Conservation (phyloP, 2,888 invertebrate species). For the Netelia virgata region DNA sequence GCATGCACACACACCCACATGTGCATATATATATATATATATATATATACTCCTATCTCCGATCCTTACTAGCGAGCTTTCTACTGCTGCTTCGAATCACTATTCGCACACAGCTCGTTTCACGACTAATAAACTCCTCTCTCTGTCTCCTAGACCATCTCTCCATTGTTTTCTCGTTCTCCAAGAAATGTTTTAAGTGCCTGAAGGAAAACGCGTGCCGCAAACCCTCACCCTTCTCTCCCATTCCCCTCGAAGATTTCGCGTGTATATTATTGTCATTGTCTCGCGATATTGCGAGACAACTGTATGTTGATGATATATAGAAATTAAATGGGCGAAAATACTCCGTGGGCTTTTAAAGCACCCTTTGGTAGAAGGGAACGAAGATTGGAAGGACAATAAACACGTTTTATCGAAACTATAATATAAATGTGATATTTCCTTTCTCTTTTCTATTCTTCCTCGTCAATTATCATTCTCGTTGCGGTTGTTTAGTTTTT, state of each 20-base stretch:
- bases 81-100: slow-evolving; percentile 53
- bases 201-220: slow-evolving; percentile 28
- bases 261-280: slow-evolving; percentile 69
- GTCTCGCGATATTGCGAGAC: slow-evolving; percentile 65
- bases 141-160: slow-evolving; percentile 49
- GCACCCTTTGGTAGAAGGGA: slow-evolving; percentile 65
- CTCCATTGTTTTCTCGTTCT: slow-evolving; percentile 68
- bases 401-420: slow-evolving; percentile 45
- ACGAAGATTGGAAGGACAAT: slow-evolving; percentile 62
- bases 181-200: slow-evolving; percentile 48
- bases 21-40: slow-evolving; percentile 21
- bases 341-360: slow-evolving; percentile 36
- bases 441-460: background rate
- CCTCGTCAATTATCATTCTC: no score
- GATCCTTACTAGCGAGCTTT: slow-evolving; percentile 35
- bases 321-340: slow-evolving; percentile 11
- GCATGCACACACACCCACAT: slow-evolving; percentile 19
- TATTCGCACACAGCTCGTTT: slow-evolving; percentile 69
- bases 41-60: slow-evolving; percentile 25
- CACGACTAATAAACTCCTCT: slow-evolving; percentile 75
- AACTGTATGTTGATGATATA: slow-evolving; percentile 30
- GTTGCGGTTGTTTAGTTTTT: no score
- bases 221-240: background rate
- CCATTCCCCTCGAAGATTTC: slow-evolving; percentile 11
- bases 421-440: slow-evolving; percentile 16